Evolutionary conservation across 2,888 invertebrate species (phyloP), one percentile per base, ranked within the genome.

Genomic region (Dimorphilus gyrociliatus): DNA sequence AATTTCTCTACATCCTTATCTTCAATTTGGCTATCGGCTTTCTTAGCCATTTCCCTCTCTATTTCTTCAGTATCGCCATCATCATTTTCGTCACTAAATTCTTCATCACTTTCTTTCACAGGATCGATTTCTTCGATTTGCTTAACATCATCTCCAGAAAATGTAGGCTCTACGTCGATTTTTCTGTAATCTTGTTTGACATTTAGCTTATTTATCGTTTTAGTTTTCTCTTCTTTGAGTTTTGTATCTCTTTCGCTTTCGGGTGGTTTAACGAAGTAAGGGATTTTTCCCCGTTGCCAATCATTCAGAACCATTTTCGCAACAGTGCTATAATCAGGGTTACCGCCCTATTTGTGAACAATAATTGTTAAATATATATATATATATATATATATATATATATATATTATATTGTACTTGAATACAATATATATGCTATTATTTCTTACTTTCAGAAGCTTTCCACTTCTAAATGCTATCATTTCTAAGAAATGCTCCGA

Each of bases 231-330:
- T n/a, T n/a, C n/a, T n/a, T n/a, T n/a, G n/a, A n/a, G n/a, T n/a
- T n/a, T n/a, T n/a, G 29, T n/a, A 10, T 17, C 21, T 8, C 29
- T 10, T 10, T 10, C 8, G 19, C 23, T 8, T 17, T 27, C 52
- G 4, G 79, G 77, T 12, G 92, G 92, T 26, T 75, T 70, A 3
- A 84, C 76, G 67, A 84, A 97, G 63, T 81, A 94, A 1, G 94
- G 92, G 31, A 97, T 65, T 63, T 86, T 88, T 4, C 97, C 97
- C 50, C 97, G 72, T 65, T 97, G 94, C 81, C 88, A 97, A 63
- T 97, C 97, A 67, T 97, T 97, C 2, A 97, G 70, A 7, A 99
- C 75, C 81, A 90, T 90, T 59, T 80, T 78, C 0, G 97, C 78
- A 1, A 80, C 79, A 36, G 79, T 79, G 28, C 72, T 66, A 14